A percentile compares a stretch with the other conserved stretches of the same genome.
phyloP scores from a whole-genome alignment of 2,797 vertebrate genomes.

The Cetoscarus ocellatus region DNA sequence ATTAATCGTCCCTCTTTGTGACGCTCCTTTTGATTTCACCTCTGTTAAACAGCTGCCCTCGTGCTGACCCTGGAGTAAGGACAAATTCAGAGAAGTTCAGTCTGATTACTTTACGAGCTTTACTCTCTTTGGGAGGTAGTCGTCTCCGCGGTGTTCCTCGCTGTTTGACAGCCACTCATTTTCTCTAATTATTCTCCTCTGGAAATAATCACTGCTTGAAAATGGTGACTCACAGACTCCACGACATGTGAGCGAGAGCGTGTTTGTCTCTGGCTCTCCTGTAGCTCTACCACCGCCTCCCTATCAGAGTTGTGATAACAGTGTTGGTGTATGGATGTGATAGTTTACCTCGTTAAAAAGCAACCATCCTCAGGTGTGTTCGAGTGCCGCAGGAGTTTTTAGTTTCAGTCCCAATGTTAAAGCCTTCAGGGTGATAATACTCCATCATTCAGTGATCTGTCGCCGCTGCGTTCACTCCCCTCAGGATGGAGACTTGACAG shows the following conservation, averaged over 20 bases:
- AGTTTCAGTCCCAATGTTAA: conserved; percentile 22
- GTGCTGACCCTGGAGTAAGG: conserved; percentile 8
- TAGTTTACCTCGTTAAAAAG: conserved; percentile 57
- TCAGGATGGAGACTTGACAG: conserved; percentile 22
- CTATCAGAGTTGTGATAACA: conserved; percentile 5
- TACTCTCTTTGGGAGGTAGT: conserved; percentile 1
- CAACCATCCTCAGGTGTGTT: conserved; percentile 38
- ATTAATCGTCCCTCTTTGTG: background rate
- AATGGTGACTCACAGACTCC: conserved; percentile 31
- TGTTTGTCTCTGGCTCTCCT: conserved; percentile 40
- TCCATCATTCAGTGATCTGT: conserved; percentile 24
- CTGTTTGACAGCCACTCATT: conserved; percentile 40
- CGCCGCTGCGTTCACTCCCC: background rate
- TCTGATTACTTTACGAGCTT: conserved; percentile 1
- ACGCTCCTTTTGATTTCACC: background rate
- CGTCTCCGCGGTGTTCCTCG: conserved; percentile 14
- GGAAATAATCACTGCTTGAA: conserved; percentile 40
- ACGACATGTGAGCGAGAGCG: conserved; percentile 36
- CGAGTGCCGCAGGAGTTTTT: conserved; percentile 10
- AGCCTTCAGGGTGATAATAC: conserved; percentile 26
- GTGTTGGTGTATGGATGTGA: background rate
- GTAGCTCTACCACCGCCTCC: conserved; percentile 1
- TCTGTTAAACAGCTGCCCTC: conserved; percentile 2
- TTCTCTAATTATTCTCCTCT: conserved; percentile 45
- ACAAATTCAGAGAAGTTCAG: conserved; percentile 6